phyloP scores from a whole-genome alignment of 1,140 invertebrate species.

The Anagrus nilaparvatae region DNA sequence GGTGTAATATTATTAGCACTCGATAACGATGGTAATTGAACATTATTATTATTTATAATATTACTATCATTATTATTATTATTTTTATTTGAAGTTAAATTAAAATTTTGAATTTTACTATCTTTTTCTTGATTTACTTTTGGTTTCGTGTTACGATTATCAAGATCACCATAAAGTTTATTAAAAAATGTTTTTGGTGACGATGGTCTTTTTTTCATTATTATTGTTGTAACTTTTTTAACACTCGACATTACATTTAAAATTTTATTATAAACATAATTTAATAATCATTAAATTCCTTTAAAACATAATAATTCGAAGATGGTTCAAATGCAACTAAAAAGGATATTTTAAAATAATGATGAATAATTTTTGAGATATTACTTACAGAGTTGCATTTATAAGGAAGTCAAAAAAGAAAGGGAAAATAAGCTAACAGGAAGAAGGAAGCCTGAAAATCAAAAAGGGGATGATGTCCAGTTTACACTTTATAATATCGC shows the following conservation, averaged over 20 bases:
- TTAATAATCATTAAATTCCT: background rate
- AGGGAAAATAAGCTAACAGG: conserved; percentile 15
- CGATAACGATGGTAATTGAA: too few relatives aligned
- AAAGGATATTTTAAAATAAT: background rate
- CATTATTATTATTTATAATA: too few relatives aligned
- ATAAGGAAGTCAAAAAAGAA: background rate
- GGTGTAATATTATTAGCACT: too few relatives aligned
- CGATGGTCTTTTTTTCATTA: background rate
- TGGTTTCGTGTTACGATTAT: conserved; percentile 14
- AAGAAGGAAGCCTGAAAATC: background rate
- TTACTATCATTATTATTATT: too few relatives aligned
- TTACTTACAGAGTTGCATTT: background rate
- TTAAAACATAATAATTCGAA: background rate
- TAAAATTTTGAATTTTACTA: background rate
- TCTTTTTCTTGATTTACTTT: conserved; percentile 20
- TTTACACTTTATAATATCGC: too few relatives aligned
- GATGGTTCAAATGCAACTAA: background rate
- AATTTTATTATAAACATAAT: too few relatives aligned
- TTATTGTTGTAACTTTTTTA: background rate
- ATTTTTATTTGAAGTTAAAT: background rate
- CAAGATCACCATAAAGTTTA: conserved; percentile 18
- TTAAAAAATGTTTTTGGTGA: conserved; percentile 1
- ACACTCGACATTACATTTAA: background rate
- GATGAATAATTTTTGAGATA: background rate
- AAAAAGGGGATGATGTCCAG: background rate